Base-by-base conservation (phyloP, 2,888 invertebrate genomes). In the Stenotaenia linearis region DNA sequence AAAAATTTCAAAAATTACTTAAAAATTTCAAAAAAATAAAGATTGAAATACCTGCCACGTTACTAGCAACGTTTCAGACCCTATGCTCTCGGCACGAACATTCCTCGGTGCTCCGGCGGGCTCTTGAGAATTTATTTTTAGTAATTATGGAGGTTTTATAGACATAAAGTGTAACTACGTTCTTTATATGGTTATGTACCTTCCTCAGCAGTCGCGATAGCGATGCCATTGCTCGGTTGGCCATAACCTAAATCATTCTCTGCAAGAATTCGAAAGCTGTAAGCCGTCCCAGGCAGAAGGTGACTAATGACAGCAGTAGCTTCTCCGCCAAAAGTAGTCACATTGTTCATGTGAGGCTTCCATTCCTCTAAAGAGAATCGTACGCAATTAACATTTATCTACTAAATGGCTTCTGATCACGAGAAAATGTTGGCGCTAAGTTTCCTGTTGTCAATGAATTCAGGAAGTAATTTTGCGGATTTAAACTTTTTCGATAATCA, bases 191-290 rank as follows among this genome's bases (percentile, higher is more conserved):
- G n/a, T 69, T 7, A 0, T 2, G 15, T 80, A 80, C 81, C 81
- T 81, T 81, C 81, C 79, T 81, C 81, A 32, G 79, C 79, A 35
- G 81, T 81, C n/a, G 81, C 79, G 28, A 81, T 80, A n/a, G 80
- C 81, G 12, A 81, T 78, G 7, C 81, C 81, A 40, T 78, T 81
- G 50, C 81, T 81, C 18, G 81, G 80, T 25, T 56, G 45, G 61
- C 81, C 77, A n/a, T 77, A 18, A 28, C 81, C 81, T 15, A 81
- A 45, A 25, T 69, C 74, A 79, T 81, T 81, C 77, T 75, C 76
- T 15, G 81, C 81, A n/a, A 81, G 37, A 79, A 81, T 45, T 30
- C 81, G 56, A 37, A 80, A 81, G 28, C 81, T 81, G 77, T 81
- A 81, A 12, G 80, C 74, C n/a, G 81, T 81, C 6, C 81, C 81